phyloP scores from a whole-genome alignment of 2,888 invertebrate species.

The Diarsia dahlii region DNA sequence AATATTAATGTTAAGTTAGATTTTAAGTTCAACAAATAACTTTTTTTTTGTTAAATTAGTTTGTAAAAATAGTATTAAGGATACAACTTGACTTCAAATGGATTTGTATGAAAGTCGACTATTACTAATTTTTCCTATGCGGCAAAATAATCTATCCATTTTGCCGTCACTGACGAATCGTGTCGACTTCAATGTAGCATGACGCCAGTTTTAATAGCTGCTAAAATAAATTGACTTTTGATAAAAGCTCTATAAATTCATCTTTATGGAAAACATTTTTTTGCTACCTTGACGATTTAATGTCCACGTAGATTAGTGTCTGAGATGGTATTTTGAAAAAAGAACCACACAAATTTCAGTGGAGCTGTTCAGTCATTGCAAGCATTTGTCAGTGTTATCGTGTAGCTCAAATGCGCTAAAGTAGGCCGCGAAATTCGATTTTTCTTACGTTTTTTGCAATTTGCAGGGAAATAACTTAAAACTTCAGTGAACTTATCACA shows the following conservation, averaged over 20 bases:
- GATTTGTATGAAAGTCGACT: not conserved
- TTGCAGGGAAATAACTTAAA: no score
- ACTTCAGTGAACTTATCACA: no score
- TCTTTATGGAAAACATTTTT: not conserved
- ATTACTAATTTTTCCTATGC: not conserved
- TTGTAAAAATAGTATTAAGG: constrained; percentile 11
- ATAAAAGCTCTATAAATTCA: not conserved
- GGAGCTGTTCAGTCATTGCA: no score
- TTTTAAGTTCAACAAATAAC: not conserved
- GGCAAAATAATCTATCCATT: not conserved
- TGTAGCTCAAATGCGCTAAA: no score
- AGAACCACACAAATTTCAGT: no score
- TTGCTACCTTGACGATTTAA: no score
- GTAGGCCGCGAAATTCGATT: no score
- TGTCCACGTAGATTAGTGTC: no score
- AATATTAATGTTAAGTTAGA: constrained; percentile 13
- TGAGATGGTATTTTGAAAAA: no score
- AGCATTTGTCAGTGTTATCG: no score
- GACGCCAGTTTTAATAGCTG: not conserved
- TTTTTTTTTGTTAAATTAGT: constrained; percentile 1
- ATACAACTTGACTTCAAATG: not conserved
- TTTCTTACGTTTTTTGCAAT: no score
- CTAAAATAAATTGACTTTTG: not conserved
- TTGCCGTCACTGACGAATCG: not conserved
- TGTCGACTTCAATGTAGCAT: not conserved